Conservation (phyloP, 2,888 invertebrate genomes). For the Nomada fabriciana region DNA sequence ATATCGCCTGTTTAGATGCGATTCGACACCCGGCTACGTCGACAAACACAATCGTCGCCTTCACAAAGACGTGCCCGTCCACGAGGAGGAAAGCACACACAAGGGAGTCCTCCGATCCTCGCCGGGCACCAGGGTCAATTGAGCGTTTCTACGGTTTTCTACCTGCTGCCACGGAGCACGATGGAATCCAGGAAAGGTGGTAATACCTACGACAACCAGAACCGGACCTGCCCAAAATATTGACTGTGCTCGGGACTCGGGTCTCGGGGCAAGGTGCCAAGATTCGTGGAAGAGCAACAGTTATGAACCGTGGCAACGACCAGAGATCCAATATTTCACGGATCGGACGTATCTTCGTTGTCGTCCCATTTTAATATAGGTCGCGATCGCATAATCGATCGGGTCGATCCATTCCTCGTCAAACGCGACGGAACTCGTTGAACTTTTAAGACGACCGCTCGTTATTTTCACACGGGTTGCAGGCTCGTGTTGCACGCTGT, state of each 20-base stretch:
- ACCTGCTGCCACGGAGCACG: constrained; percentile 60
- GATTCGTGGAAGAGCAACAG: constrained; percentile 61
- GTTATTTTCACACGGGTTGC: neutral
- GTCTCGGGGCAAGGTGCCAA: constrained; percentile 61
- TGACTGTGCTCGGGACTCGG: constrained; percentile 60
- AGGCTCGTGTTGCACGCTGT: neutral
- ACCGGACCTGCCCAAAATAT: constrained; percentile 71
- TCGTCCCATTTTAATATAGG: too few relatives aligned
- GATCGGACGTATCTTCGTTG: neutral
- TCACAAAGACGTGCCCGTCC: constrained; percentile 53
- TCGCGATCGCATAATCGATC: neutral
- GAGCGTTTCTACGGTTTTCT: constrained; percentile 68
- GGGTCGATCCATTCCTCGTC: neutral
- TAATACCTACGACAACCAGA: constrained; percentile 57
- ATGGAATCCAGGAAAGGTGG: constrained; percentile 54
- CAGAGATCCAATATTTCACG: constrained; percentile 41
- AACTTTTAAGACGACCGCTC: constrained; percentile 4
- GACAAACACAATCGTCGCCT: constrained; percentile 65
- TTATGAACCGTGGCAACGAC: constrained; percentile 45
- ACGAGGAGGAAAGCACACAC: constrained; percentile 54
- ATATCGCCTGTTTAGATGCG: constrained; percentile 70
- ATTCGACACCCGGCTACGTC: constrained; percentile 62
- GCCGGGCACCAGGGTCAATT: constrained; percentile 66
- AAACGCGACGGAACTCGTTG: neutral
- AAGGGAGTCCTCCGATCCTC: constrained; percentile 47